Evolutionary conservation across 2,888 invertebrate species (phyloP).

Genomic region (Calephelis perditalis): DNA sequence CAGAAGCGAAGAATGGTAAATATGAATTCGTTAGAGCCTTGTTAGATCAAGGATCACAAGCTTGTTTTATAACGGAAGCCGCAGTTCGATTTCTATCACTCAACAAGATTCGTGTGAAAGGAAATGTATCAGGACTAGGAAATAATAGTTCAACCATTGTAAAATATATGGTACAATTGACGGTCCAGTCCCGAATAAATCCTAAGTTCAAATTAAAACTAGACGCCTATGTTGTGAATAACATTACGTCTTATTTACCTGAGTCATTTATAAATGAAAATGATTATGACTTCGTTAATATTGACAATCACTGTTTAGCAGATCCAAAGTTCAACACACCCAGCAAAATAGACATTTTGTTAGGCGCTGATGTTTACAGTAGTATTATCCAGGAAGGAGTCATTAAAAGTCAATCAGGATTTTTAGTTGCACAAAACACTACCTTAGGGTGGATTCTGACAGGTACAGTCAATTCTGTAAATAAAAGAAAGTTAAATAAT

Average conservation of each 20-base stretch:
- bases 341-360: constrained; percentile 28
- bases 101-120: neutral
- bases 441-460: constrained; percentile 33
- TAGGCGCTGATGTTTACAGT: constrained; percentile 32
- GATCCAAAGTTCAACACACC: constrained; percentile 26
- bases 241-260: neutral
- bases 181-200: neutral
- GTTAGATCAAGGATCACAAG: neutral
- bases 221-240: neutral
- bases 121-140: too few relatives aligned
- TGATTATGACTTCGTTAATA: neutral
- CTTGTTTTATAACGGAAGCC: neutral
- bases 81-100: neutral
- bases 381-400: constrained; percentile 28
- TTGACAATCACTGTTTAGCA: constrained; percentile 15
- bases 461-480: constrained; percentile 20
- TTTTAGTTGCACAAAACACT: constrained; percentile 27
- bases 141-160: neutral
- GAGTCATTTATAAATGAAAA: neutral
- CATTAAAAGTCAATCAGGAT: constrained; percentile 23
- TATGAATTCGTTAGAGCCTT: constrained; percentile 1
- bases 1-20: constrained; percentile 7
- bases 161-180: constrained; percentile 1
- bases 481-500: neutral
- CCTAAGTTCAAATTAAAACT: neutral